Percentiles rank a stretch among this genome's conserved stretches.
Evolutionary conservation across 2,113 vertebrate genomes (phyloP).

Genomic region (Zeus faber): DNA sequence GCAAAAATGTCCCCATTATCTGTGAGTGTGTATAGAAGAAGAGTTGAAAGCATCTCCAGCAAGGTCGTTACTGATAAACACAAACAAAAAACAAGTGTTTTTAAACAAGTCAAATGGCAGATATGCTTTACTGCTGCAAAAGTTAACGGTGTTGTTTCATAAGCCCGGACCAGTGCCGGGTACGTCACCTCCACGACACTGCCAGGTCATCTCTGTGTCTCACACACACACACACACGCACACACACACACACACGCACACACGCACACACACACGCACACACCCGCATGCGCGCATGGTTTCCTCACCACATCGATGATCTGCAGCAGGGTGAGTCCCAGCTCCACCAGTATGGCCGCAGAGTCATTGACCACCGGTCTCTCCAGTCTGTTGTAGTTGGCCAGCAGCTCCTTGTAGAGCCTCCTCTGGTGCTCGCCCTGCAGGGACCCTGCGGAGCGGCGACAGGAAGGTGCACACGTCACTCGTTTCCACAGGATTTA

Average conservation of each 20-base stretch:
- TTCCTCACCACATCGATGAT: conserved; percentile 85
- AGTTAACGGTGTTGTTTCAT: conserved; percentile 9
- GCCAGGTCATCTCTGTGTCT: background rate
- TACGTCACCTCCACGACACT: background rate
- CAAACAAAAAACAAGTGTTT: no score
- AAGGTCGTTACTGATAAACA: no score
- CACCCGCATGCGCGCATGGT: background rate
- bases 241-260: background rate
- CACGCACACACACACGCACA: conserved; percentile 3
- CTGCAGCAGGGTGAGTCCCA: conserved; percentile 83
- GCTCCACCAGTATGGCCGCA: conserved; percentile 78
- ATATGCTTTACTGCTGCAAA: conserved; percentile 13
- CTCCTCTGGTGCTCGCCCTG: conserved; percentile 83
- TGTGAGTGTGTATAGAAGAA: no score
- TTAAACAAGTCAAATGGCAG: no score
- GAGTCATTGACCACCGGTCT: conserved; percentile 84
- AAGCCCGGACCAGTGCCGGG: conserved; percentile 4
- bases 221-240: background rate
- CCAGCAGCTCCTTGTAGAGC: conserved; percentile 82
- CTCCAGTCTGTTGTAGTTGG: conserved; percentile 84
- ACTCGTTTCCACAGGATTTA: background rate
- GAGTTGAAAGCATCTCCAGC: no score
- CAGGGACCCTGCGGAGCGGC: conserved; percentile 66
- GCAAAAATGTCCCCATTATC: no score
- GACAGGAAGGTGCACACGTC: background rate